Evolutionary conservation across 1,140 invertebrate genomes (phyloP), one percentile per base, ranked within the genome.

Genomic region (Anoplolepis gracilipes): DNA sequence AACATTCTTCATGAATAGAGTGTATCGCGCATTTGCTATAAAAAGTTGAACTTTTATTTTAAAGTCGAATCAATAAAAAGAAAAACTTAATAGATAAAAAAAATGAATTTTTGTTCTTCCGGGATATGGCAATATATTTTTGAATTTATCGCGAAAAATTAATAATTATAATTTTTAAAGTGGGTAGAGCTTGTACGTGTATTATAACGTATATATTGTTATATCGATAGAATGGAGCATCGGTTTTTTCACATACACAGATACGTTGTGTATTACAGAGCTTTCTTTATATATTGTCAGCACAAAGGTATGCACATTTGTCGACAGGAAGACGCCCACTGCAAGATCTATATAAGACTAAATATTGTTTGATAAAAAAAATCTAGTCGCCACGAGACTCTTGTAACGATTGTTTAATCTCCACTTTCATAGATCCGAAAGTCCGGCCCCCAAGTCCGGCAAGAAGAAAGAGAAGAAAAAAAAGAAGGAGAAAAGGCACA

Each of bases 381-480:
- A n/a, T 25, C 7, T 25, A 13, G 30, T 11, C 33, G 53, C 36
- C 28, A 46, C 25, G 73, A 84, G 55, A 78, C 28, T 69, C 46
- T 76, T 64, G 11, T 62, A 70, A 78, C 89, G 85, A 84, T 78
- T 11, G 61, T 25, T 19, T 10, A 36, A 33, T 86, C 59, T 79
- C 62, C 84, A 79, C 86, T 92, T 94, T 85, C 90, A 90, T 94
- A 94, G 94, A 89, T 94, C 94, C 84, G 94, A 94, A 85, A 49
- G 46, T 49, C 46, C 46, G 46, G 94, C 93, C 6, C 93, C 93
- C 4, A 94, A 94, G 85, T 84, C 84, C 13, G 91, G 55, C 28
- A 94, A 94, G 86, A 94, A 94, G 86, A 94, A 94, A 91, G 94
- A 94, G 59, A 94, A 94, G 69, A 94, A 94, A 49, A 94, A 93